Evolutionary conservation across 64 coral and sea anemone genomes (phyloP), one percentile per base, ranked within the genome.

Genomic region (Anthopleura sola): DNA sequence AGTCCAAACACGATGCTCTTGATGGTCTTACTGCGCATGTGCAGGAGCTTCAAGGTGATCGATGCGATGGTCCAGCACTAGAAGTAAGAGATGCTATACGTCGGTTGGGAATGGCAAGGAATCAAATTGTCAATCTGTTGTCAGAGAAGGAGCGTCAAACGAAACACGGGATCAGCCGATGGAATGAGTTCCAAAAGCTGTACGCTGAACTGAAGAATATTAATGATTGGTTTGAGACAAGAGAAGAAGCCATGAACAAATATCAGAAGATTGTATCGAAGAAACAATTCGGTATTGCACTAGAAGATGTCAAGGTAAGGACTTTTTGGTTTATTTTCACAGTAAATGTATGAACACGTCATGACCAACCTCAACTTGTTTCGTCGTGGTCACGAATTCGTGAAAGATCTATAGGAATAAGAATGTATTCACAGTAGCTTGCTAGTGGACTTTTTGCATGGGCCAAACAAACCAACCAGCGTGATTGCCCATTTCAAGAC

Each of bases 271-370:
- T 95, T 92, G 94, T 95, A 4, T 91, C 94, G 21, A 85, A 89
- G 75, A 86, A 82, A 57, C 90, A 92, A 38, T 95, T 95, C 17
- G 90, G 86, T 19, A 95, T 95, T 58, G 94, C 94, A 32, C 68
- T 95, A 38, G 90, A 95, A 80, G 94, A 95, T 83, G 94, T 95
- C 5, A 95, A 95, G 94, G 94, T 95, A 53, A 83, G 29, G 31
- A 20, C 19, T n/a, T 62, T 9, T 53, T 13, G 50, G 14, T 12
- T 53, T 8, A 44, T 44, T 44, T 44, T 44, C n/a, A 48, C 6
- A 7, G 6, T 12, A 17, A 53, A 53, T 7, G 13, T 13, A 53
- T 13, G 13, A 53, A 12, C 13, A n/a, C n/a, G n/a, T 13, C 50
- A 53, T 12, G 15, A 53, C 7, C 6, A 53, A 14, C 1, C 14